Evolutionary conservation across 2,888 invertebrate genomes (phyloP).

Genomic region (Drosophila barbarae): DNA sequence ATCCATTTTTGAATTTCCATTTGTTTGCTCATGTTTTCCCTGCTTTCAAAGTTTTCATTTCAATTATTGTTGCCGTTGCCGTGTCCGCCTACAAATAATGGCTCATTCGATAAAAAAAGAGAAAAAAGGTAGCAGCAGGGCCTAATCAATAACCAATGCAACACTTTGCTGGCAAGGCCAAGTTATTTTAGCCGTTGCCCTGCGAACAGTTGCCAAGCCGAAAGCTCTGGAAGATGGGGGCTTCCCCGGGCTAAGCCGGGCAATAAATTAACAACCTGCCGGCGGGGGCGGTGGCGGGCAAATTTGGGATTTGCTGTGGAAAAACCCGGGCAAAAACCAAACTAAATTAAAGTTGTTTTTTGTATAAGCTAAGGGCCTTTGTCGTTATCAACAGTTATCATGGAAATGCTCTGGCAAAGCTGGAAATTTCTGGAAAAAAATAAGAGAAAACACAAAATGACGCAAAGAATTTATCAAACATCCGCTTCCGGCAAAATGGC

Average conservation of each 20-base stretch:
- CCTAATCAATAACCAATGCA: conserved; percentile 27
- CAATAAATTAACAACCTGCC: conserved; percentile 30
- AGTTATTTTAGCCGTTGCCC: conserved; percentile 22
- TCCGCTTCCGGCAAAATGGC: conserved; percentile 60
- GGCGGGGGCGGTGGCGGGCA: neutral
- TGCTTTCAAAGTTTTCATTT: neutral
- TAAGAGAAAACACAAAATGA: conserved; percentile 46
- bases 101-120: conserved; percentile 1
- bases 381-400: conserved; percentile 53
- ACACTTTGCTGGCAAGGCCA: conserved; percentile 15
- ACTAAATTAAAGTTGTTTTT: conserved; percentile 27
- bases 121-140: neutral
- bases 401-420: conserved; percentile 28
- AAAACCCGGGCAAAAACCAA: conserved; percentile 20
- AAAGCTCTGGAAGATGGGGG: conserved; percentile 2
- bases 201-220: conserved; percentile 27
- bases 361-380: neutral
- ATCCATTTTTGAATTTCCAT: neutral
- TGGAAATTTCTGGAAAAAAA: neutral
- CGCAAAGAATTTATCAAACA: conserved; percentile 65
- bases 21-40: too few relatives aligned
- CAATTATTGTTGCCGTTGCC: conserved; percentile 1
- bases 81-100: neutral
- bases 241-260: conserved; percentile 12
- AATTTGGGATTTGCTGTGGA: neutral